phyloP scores from a whole-genome alignment of 1,140 invertebrate genomes.

The Pachypeltis micranthus region DNA sequence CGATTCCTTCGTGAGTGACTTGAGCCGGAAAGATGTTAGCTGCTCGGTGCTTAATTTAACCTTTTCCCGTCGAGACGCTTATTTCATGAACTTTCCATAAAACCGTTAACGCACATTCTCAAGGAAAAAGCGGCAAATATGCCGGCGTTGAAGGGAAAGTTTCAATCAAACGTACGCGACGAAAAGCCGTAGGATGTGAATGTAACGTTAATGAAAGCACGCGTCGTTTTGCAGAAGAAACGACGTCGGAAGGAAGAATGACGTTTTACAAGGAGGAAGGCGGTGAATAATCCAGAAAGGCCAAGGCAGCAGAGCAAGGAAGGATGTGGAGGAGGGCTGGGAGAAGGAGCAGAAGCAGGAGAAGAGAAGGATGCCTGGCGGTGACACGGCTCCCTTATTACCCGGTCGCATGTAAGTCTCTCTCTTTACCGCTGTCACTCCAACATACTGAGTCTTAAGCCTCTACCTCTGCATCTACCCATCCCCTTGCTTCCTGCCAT shows the following conservation, averaged over 20 bases:
- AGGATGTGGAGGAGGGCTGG: no score
- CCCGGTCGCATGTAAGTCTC: conserved; percentile 1
- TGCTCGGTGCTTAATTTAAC: no score
- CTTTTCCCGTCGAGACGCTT: background rate
- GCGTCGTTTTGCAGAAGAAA: conserved; percentile 3
- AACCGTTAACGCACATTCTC: no score
- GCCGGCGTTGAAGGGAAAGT: no score
- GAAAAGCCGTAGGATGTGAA: background rate
- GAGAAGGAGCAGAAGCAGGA: no score
- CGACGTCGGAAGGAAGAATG: background rate
- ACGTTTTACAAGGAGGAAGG: conserved; percentile 6
- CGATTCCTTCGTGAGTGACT: no score
- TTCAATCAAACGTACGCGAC: conserved; percentile 1
- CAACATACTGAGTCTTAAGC: conserved; percentile 3
- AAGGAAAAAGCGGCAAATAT: no score
- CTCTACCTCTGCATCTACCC: no score
- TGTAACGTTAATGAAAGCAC: conserved; percentile 7
- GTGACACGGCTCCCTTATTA: conserved; percentile 6
- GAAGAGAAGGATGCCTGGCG: background rate
- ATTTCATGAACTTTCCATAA: background rate
- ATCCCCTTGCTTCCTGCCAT: no score
- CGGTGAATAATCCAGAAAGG: background rate
- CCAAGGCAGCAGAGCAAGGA: no score
- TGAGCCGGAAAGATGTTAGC: no score
- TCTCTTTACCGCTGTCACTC: conserved; percentile 9